Base-by-base conservation (phyloP, 2,888 invertebrate genomes). In the Fissipunctia ypsillon region DNA sequence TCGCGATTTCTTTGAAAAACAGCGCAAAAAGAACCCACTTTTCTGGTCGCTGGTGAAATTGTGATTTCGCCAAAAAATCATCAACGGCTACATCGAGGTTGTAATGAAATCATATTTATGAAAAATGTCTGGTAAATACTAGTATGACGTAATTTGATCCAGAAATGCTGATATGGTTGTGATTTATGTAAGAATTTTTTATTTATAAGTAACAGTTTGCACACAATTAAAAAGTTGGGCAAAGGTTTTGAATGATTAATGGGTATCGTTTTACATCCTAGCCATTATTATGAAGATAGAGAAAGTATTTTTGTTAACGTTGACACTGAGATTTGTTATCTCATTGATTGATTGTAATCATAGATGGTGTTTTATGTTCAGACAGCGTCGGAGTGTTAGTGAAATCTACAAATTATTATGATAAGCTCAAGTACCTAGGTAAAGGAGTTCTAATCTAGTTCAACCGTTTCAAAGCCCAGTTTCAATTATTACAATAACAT, bases 11-110 rank as follows among this genome's bases (percentile, higher is more conserved):
- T 57, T 80, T 61, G 61, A 70, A 74, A 76, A 70, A 69, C 38
- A 38, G 67, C 64, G 65, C 63, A 72, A 76, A 82, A 85, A 73
- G 28, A 69, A 79, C 71, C 25, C 41, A 76, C 70, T 63, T 16
- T 57, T 76, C 84, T 56, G 74, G 73, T 81, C 9, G 31, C 59
- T 56, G 69, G 87, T 76, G 81, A 87, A 83, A 86, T 76, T 84
- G 78, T 61, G 52, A 69, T 80, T 67, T 80, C 74, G 28, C 78
- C 72, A 70, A 73, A 79, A 69, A 60, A 70, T 59, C 73, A 73
- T 64, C 57, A 70, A 59, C 80, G 10, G 43, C 60, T 64, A 64
- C 56, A 50, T 56, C 57, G 54, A 71, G 52, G 16, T 61, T 38
- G 72, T 22, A 69, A 72, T 45, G 38, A 66, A 75, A 80, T 65